Conservation (phyloP, 1,140 invertebrate genomes). For the Alviniconcha marisindica region DNA sequence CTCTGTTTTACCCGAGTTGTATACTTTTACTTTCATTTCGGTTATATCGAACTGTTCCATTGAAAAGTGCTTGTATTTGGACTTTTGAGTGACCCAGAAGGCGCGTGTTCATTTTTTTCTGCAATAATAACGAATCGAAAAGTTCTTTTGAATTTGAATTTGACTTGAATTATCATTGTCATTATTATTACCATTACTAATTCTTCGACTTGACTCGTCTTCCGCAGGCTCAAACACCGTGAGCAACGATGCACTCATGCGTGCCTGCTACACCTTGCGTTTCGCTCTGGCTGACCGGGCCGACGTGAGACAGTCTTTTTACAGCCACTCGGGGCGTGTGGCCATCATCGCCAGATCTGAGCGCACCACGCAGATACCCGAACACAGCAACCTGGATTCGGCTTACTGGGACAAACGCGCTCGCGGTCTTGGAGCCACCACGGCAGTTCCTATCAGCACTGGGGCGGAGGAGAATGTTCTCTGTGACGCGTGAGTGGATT, state of each 20-base stretch:
- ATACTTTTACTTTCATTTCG: no score
- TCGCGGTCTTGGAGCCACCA: conserved; percentile 54
- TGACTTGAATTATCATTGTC: background rate
- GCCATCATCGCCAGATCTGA: conserved; percentile 54
- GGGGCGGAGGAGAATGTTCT: conserved; percentile 60
- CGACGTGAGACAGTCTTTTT: conserved; percentile 55
- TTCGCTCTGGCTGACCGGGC: conserved; percentile 59
- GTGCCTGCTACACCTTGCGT: conserved; percentile 64
- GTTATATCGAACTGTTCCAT: no score
- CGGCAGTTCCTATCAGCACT: conserved; percentile 47
- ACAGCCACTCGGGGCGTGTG: conserved; percentile 56
- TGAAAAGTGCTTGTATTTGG: no score
- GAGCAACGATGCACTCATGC: conserved; percentile 51
- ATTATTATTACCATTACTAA: background rate
- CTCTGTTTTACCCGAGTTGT: no score
- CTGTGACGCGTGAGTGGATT: conserved; percentile 47
- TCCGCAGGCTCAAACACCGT: conserved; percentile 32
- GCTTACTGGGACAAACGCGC: conserved; percentile 43
- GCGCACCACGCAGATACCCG: conserved; percentile 53
- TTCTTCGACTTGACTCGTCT: no score
- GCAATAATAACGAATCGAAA: no score
- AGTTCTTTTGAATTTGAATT: no score
- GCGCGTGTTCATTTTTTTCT: no score
- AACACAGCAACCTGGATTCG: conserved; percentile 51
- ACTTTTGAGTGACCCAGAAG: no score